Conservation (phyloP, 2,797 vertebrate genomes). For the Lithobates pipiens region DNA sequence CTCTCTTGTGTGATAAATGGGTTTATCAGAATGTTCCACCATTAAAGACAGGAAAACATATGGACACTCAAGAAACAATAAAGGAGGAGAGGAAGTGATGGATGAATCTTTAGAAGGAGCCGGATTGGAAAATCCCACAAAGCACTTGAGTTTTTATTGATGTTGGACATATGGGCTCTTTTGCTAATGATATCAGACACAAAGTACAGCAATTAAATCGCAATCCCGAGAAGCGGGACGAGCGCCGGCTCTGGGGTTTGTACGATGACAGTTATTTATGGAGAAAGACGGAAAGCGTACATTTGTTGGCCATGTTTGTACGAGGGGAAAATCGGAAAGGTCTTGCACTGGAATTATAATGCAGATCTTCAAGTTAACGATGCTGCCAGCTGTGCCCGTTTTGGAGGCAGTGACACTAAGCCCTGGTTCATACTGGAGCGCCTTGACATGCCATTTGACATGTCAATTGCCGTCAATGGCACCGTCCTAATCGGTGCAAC, state of each 20-base stretch:
- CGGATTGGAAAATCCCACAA: not conserved
- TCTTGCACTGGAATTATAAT: too few species aligned
- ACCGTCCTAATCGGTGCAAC: too few species aligned
- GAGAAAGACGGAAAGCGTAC: too few species aligned
- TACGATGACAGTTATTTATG: not conserved
- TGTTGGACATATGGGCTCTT: not conserved
- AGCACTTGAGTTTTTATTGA: constrained; percentile 17
- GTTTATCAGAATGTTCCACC: not conserved
- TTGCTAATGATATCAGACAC: not conserved
- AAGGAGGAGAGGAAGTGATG: constrained; percentile 5
- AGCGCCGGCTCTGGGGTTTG: not conserved
- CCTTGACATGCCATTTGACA: too few species aligned
- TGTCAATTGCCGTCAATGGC: too few species aligned
- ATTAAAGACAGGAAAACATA: constrained; percentile 31
- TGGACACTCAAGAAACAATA: constrained; percentile 27
- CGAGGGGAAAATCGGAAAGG: too few species aligned
- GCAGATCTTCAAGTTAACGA: too few species aligned
- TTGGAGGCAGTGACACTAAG: too few species aligned
- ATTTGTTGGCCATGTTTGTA: too few species aligned
- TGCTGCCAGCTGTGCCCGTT: too few species aligned
- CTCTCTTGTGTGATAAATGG: constrained; percentile 9
- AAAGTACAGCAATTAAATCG: not conserved
- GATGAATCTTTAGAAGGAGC: not conserved
- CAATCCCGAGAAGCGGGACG: not conserved
- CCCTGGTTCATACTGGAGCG: too few species aligned